phyloP scores from a whole-genome alignment of 2,113 vertebrate genomes.

The Opisthocomus hoazin region DNA sequence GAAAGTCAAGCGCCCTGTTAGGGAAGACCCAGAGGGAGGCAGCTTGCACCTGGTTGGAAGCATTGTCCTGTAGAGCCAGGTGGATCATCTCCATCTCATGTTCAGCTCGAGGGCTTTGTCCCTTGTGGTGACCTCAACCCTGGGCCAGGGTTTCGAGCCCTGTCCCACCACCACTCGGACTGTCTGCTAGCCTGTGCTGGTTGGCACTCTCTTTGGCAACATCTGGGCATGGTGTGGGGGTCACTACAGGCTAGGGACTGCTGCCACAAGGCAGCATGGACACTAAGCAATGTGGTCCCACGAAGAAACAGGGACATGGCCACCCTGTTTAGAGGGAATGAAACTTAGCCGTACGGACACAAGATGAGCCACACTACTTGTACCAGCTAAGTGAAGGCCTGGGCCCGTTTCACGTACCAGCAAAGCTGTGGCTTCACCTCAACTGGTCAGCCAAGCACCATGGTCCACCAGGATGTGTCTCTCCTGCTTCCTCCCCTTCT shows the following conservation, averaged over 20 bases:
- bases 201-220: neutral
- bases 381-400: neutral
- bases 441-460: neutral
- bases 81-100: neutral
- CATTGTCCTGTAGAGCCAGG: neutral
- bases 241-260: neutral
- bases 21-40: too few relatives aligned
- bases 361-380: neutral
- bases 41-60: neutral
- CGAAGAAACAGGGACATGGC: rapidly evolving
- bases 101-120: neutral
- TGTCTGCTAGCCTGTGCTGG: neutral
- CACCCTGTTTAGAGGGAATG: neutral
- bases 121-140: neutral
- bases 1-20: neutral
- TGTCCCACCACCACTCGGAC: neutral
- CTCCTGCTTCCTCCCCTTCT: neutral
- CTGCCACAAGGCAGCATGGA: neutral
- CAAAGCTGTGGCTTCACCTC: neutral
- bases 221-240: rapidly evolving
- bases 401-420: rapidly evolving
- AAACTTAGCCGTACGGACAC: neutral
- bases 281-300: neutral
- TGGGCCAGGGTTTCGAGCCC: neutral
- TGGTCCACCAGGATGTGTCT: rapidly evolving